Conservation (phyloP, 2,113 vertebrate species). For the Climacteris rufus region DNA sequence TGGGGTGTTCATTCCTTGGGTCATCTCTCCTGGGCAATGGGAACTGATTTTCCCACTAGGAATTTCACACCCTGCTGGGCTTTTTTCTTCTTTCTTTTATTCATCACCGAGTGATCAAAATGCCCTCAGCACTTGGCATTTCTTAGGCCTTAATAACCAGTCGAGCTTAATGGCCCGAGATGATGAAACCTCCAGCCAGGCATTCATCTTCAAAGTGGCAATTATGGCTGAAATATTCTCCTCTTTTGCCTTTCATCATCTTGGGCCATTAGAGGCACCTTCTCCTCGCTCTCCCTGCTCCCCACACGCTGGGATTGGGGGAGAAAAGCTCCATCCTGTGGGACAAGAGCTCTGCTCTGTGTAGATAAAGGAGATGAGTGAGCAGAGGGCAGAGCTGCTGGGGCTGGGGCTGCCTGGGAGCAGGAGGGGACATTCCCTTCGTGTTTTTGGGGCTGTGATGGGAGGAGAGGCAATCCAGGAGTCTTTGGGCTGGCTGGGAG, state of each 20-base stretch:
- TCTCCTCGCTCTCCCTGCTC: neutral
- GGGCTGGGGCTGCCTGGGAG: neutral
- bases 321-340: accelerated
- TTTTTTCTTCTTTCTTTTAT: neutral
- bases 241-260: neutral
- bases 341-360: neutral
- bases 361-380: accelerated
- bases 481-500: neutral
- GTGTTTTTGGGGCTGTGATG: no score
- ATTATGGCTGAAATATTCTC: constrained; percentile 19
- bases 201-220: constrained; percentile 19
- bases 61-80: neutral
- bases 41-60: neutral
- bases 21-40: neutral
- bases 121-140: neutral
- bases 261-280: neutral
- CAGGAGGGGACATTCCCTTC: no score
- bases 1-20: neutral
- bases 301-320: accelerated
- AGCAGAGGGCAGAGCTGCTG: neutral
- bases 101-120: neutral
- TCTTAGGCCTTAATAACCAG: neutral
- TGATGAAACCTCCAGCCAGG: constrained; percentile 30
- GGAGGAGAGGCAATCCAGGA: neutral
- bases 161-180: neutral